Conservation (phyloP, 1,140 invertebrate genomes). For the Mya arenaria region DNA sequence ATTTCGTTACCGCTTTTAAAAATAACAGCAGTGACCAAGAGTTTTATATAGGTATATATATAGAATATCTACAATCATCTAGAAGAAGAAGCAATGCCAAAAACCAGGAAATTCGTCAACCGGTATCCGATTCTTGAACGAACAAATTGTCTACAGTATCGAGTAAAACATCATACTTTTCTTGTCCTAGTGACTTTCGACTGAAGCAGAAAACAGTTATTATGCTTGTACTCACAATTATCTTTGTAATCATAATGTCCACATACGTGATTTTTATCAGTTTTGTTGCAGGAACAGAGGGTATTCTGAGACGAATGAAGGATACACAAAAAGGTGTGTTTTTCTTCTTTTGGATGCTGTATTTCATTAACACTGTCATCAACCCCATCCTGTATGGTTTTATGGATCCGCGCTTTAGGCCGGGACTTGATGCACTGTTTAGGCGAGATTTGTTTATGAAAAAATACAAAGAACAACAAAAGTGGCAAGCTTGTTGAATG, state of each 20-base stretch:
- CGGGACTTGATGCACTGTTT: background rate
- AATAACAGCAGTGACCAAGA: too few relatives aligned
- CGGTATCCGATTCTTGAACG: too few relatives aligned
- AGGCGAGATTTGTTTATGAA: too few relatives aligned
- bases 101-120: too few relatives aligned
- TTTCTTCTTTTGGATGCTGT: conserved; percentile 32
- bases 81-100: too few relatives aligned
- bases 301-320: background rate
- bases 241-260: conserved; percentile 2
- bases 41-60: too few relatives aligned
- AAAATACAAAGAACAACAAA: too few relatives aligned
- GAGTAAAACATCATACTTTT: too few relatives aligned
- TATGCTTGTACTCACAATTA: background rate
- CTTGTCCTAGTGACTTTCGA: background rate
- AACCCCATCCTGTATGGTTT: conserved; percentile 23
- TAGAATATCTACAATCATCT: too few relatives aligned
- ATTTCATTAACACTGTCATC: conserved; percentile 20
- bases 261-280: background rate
- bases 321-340: background rate
- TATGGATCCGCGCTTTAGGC: conserved; percentile 19
- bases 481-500: too few relatives aligned
- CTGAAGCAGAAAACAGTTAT: conserved; percentile 13
- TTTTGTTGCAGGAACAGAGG: background rate
- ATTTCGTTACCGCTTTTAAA: too few relatives aligned
- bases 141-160: too few relatives aligned